Base-by-base conservation (phyloP, 2,888 invertebrate genomes). In the Dorcus parallelipipedus region DNA sequence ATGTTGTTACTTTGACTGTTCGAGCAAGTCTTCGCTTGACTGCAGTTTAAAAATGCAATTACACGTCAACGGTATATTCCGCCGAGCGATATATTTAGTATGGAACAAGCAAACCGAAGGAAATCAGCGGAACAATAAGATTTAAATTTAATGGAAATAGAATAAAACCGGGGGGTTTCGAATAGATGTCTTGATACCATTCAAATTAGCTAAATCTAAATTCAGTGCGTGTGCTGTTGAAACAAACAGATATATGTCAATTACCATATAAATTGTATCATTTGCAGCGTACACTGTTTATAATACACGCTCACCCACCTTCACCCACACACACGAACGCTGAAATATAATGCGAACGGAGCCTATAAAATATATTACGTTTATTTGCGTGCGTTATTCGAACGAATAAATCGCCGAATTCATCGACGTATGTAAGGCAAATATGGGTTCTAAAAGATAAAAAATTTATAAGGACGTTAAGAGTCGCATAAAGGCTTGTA, bases 231-330 rank as follows among this genome's bases (percentile, higher is more conserved):
- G 58, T 54, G 48, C 58, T 55, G 49, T 51, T 63, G 47, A 52
- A 56, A 56, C 56, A 56, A 56, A 56, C 56, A 56, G 45, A 56
- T 61, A 56, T 55, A 58, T 55, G 55, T 54, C 59, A 60, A 63
- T 63, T 63, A 63, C 60, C 63, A 63, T 63, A 63, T 63, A 63
- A 63, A 63, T 63, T 61, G 61, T 63, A 61, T 61, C 55, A 58
- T 61, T 60, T 61, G 45, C 45, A 9, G 45, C 14, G 20, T 10
- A 45, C 45, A 45, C 23, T 45, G 45, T 45, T 45, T 45, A 45
- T 45, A 45, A 45, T 45, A 45, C 45, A 45, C 45, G 7, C 26
- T 33, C 26, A 33, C 7, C 26, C 26, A 33, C 26, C 26, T 33
- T 33, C 26, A 6, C 26, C 26, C 26, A 20, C 45, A 10, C 9